Conservation (phyloP, 2,797 vertebrate genomes). For the Spondyliosoma cantharus region DNA sequence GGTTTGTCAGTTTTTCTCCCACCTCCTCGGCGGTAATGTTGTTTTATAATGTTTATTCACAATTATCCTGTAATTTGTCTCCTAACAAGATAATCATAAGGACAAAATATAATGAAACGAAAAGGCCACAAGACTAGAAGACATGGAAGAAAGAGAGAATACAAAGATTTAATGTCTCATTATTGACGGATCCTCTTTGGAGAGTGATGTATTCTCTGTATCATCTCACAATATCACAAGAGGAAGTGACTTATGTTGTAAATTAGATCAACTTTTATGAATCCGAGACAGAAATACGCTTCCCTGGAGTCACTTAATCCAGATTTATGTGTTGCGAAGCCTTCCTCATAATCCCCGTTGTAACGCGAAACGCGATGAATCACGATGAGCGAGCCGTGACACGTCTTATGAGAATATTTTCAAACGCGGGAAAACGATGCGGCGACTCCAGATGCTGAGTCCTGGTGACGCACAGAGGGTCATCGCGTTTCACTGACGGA, state of each 20-base stretch:
- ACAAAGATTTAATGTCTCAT: no score
- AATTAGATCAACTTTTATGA: neutral
- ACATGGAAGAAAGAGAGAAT: no score
- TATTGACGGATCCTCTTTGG: neutral
- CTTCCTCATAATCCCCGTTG: neutral
- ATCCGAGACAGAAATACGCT: neutral
- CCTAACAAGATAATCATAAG: no score
- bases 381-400: neutral
- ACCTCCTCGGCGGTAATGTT: no score
- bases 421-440: neutral
- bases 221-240: neutral
- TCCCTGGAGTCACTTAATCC: neutral
- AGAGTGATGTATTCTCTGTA: neutral
- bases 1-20: no score
- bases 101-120: no score
- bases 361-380: conserved; percentile 8
- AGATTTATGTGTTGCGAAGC: neutral
- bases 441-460: conserved; percentile 53
- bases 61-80: no score
- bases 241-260: neutral
- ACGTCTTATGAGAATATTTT: conserved; percentile 4
- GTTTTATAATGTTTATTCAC: no score
- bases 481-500: conserved; percentile 27
- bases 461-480: conserved; percentile 43
- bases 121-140: no score